phyloP scores from a whole-genome alignment of 2,888 invertebrate genomes.

The Drosophila monieri region DNA sequence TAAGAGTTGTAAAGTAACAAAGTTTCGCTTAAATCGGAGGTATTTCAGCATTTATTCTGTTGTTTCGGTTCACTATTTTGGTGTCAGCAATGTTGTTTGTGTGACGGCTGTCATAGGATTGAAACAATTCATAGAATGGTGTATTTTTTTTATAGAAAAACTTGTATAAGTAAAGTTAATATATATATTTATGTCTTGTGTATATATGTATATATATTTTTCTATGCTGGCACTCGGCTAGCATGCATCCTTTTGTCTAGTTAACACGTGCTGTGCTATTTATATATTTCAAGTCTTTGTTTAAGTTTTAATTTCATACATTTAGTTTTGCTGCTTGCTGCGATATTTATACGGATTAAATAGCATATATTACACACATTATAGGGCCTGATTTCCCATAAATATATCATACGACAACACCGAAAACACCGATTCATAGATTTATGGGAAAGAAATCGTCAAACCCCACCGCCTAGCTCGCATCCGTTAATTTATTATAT shows the following conservation, averaged over 20 bases:
- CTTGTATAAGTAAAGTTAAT: slow-evolving; percentile 35
- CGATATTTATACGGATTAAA: slow-evolving; percentile 41
- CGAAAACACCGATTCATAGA: slow-evolving; percentile 37
- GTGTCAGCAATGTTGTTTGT: slow-evolving; percentile 26
- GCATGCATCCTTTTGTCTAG: slow-evolving; percentile 33
- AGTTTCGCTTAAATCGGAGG: slow-evolving; percentile 63
- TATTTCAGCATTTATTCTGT: slow-evolving; percentile 62
- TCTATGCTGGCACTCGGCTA: slow-evolving; percentile 26
- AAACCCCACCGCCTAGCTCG: background rate
- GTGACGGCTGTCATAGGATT: background rate
- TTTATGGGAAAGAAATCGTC: slow-evolving; percentile 22
- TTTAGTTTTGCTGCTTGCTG: slow-evolving; percentile 25
- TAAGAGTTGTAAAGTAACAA: slow-evolving; percentile 26
- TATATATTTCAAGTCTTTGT: slow-evolving; percentile 33
- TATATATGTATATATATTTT: slow-evolving; percentile 22
- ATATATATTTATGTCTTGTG: slow-evolving; percentile 10
- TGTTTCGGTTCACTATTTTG: slow-evolving; percentile 26
- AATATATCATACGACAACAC: slow-evolving; percentile 27
- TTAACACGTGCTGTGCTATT: slow-evolving; percentile 39
- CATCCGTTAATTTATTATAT: slow-evolving; percentile 4
- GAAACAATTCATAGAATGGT: slow-evolving; percentile 30
- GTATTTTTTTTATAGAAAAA: slow-evolving; percentile 23
- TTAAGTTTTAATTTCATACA: slow-evolving; percentile 34
- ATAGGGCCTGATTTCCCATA: slow-evolving; percentile 18
- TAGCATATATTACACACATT: slow-evolving; percentile 41